Evolutionary conservation across 2,888 invertebrate genomes (phyloP), one percentile per base, ranked within the genome.

Genomic region (Pediacus dermestoides): DNA sequence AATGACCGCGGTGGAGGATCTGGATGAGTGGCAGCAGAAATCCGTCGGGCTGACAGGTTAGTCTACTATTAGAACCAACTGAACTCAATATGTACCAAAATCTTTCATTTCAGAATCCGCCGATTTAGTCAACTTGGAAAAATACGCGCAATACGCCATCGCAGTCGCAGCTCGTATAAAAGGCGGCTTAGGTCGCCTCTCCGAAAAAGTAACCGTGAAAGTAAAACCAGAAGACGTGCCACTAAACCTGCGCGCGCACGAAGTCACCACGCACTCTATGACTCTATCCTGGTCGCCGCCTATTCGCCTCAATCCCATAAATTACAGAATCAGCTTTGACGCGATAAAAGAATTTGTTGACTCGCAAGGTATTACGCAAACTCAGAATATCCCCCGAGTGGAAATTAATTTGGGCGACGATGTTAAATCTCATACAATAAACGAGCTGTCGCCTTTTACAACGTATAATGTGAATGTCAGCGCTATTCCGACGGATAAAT

Each of bases 211-310:
- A 14, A 88, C 87, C 2, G 92, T 92, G 1, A 88, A 88, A 71
- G 89, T 92, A 1, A 89, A 86, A 67, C 91, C 92, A 1, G 89
- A 90, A 72, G 93, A 94, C 74, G 93, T 94, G 52, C 93, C 93
- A 46, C 74, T 91, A 55, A 82, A 89, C 59, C 74, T 94, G 37
- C 78, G 89, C 57, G 92, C 92, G 16, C 88, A 88, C 61, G 89
- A 90, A 58, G 88, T 92, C 6, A 91, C 90, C 48, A 94, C 93
- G 1, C 93, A 94, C 65, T 89, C 90, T 27, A 91, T 93, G 90
- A 88, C 87, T 0, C 71, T 94, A 9, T 86, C 87, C 26, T 94
- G 93, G 92, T 82, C 88, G 11, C 85, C 88, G 7, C 93, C 93
- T 2, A 86, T 91, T 63, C 80, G 86, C 63, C 76, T 93, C 55